A percentile compares a stretch with the other conserved stretches of the same genome.
Evolutionary conservation across 2,113 vertebrate species (phyloP).

Genomic region (Phyllostomus discolor): DNA sequence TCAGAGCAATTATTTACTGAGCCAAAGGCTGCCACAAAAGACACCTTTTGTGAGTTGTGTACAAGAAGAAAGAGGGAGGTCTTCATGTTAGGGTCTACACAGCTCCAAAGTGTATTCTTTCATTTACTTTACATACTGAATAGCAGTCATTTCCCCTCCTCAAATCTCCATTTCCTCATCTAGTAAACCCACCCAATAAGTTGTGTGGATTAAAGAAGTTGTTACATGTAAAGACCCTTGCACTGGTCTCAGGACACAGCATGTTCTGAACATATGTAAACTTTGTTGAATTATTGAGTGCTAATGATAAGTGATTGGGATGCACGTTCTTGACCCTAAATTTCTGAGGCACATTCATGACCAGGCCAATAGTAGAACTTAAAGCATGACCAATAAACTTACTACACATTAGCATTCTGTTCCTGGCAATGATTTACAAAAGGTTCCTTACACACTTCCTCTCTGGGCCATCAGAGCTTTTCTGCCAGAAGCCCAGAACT

Average conservation of each 20-base stretch:
- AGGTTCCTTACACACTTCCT: background rate
- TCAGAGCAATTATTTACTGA: background rate
- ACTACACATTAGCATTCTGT: background rate
- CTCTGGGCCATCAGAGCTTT: rapidly evolving
- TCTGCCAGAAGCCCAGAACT: background rate
- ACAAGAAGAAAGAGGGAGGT: background rate
- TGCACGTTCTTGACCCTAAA: background rate
- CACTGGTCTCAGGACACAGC: background rate
- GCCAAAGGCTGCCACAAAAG: background rate
- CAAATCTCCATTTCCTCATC: background rate
- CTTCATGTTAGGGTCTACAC: background rate
- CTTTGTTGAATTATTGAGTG: background rate
- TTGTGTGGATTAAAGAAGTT: background rate
- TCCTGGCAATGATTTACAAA: background rate
- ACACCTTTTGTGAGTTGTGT: background rate
- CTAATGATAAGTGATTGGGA: background rate
- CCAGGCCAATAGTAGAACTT: background rate
- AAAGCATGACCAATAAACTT: background rate
- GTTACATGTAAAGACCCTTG: background rate
- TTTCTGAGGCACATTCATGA: background rate
- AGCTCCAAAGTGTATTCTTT: background rate
- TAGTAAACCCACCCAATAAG: background rate
- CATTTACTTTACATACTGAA: background rate
- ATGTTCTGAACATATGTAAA: background rate
- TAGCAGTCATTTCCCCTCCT: background rate